Evolutionary conservation across 2,797 vertebrate genomes (phyloP).

Genomic region (Sebastes paucispinis): DNA sequence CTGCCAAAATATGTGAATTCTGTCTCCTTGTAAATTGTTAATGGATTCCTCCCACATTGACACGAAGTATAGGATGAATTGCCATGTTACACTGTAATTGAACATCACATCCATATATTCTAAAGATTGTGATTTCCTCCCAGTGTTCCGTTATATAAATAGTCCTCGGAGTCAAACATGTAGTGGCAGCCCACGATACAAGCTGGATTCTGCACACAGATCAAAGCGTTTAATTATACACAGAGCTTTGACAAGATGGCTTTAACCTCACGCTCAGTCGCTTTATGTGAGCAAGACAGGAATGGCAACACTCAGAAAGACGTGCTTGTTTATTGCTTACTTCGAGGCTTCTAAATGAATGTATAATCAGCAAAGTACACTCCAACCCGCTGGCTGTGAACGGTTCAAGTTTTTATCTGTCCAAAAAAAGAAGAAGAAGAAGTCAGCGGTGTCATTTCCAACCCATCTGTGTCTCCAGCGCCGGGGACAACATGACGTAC

Average conservation of each 20-base stretch:
- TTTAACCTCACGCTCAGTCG: slow-evolving; percentile 49
- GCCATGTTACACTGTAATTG: slow-evolving; percentile 52
- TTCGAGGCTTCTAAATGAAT: slow-evolving; percentile 56
- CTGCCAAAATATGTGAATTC: slow-evolving; percentile 40
- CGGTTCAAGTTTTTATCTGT: slow-evolving; percentile 14
- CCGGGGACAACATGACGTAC: not conserved
- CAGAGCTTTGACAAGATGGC: slow-evolving; percentile 56
- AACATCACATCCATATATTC: slow-evolving; percentile 63
- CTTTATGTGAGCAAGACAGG: slow-evolving; percentile 41
- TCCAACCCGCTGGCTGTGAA: slow-evolving; percentile 37
- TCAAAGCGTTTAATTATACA: slow-evolving; percentile 73
- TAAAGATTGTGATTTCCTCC: slow-evolving; percentile 58
- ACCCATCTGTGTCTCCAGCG: slow-evolving; percentile 22
- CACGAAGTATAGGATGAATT: slow-evolving; percentile 42
- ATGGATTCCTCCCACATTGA: slow-evolving; percentile 66
- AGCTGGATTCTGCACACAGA: slow-evolving; percentile 61
- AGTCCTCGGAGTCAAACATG: slow-evolving; percentile 56
- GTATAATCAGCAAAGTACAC: slow-evolving; percentile 63
- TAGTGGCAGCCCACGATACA: slow-evolving; percentile 55
- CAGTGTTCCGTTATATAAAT: slow-evolving; percentile 72
- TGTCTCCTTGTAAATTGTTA: slow-evolving; percentile 35
- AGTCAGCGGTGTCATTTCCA: slow-evolving; percentile 26
- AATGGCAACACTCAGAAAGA: slow-evolving; percentile 60
- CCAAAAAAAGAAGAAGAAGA: not conserved
- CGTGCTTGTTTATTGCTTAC: slow-evolving; percentile 47